These are phyloP conservation scores for Agrilus biguttatus DNA, from an alignment of 2,888 invertebrate species.

Conservation along the genomic window DNA sequence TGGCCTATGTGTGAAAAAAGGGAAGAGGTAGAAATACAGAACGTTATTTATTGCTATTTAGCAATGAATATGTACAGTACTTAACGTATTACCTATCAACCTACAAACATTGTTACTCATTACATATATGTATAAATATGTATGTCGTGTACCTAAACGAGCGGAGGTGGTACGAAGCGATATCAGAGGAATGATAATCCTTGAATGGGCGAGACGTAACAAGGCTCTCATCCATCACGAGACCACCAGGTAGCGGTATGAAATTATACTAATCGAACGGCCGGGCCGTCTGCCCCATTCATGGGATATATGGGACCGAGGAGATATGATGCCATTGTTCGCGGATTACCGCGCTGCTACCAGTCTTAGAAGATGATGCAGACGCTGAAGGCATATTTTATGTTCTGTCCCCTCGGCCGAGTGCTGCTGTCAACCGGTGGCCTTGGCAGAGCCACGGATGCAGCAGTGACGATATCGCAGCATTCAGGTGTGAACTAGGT, in stretches of 20 bases:
- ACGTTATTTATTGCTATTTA: too few species aligned
- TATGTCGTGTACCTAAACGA: slow-evolving; percentile 1
- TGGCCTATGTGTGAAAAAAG: too few species aligned
- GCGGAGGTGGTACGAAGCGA: slow-evolving; percentile 22
- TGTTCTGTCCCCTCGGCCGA: too few species aligned
- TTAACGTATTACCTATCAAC: too few species aligned
- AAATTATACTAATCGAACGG: slow-evolving; percentile 32
- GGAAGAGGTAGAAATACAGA: too few species aligned
- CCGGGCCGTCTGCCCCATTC: slow-evolving; percentile 26
- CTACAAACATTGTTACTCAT: too few species aligned
- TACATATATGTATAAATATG: too few species aligned
- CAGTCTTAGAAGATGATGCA: slow-evolving; percentile 21
- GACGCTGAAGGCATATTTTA: slow-evolving; percentile 1
- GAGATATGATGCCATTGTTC: slow-evolving; percentile 30
- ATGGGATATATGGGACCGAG: slow-evolving; percentile 29
- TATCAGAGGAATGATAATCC: slow-evolving; percentile 28
- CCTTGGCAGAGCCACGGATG: too few species aligned
- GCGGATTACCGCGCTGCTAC: slow-evolving; percentile 29
- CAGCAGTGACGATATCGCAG: too few species aligned
- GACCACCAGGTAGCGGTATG: slow-evolving; percentile 32
- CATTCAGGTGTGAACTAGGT: too few species aligned
- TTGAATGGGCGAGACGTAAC: slow-evolving; percentile 27
- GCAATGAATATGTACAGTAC: too few species aligned
- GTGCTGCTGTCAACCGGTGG: too few species aligned
- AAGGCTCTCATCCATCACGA: slow-evolving; percentile 29